Evolutionary conservation across 2,113 vertebrate species (phyloP).

Genomic region (Eulacestoma nigropectus): DNA sequence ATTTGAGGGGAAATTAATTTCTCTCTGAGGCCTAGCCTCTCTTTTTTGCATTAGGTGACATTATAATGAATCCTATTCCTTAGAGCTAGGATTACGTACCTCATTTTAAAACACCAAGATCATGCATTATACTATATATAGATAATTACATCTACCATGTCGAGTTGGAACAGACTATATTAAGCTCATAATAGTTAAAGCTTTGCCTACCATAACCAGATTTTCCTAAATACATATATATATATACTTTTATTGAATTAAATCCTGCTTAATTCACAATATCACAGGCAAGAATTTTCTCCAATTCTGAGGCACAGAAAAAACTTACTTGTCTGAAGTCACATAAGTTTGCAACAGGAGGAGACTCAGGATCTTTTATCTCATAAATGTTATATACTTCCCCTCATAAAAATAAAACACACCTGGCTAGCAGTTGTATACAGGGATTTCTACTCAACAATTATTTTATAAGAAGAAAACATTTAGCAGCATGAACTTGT

Average conservation of each 20-base stretch:
- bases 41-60: constrained; percentile 4
- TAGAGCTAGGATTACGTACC: constrained; percentile 33
- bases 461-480: neutral
- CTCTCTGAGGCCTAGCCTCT: neutral
- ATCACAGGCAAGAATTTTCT: neutral
- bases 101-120: constrained; percentile 47
- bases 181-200: constrained; percentile 13
- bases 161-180: neutral
- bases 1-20: neutral
- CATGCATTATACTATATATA: constrained; percentile 44
- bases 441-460: neutral
- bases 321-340: neutral
- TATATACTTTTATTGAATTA: neutral
- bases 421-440: neutral
- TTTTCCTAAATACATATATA: neutral
- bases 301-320: neutral
- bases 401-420: neutral
- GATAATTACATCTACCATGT: constrained; percentile 32
- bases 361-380: neutral
- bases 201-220: neutral
- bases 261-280: neutral
- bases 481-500: neutral
- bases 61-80: constrained; percentile 29
- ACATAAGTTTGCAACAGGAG: neutral
- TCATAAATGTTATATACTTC: neutral